These are phyloP conservation scores for Drosophila kokeensis DNA, from an alignment of 2,888 invertebrate genomes.

Conservation along the genomic window DNA sequence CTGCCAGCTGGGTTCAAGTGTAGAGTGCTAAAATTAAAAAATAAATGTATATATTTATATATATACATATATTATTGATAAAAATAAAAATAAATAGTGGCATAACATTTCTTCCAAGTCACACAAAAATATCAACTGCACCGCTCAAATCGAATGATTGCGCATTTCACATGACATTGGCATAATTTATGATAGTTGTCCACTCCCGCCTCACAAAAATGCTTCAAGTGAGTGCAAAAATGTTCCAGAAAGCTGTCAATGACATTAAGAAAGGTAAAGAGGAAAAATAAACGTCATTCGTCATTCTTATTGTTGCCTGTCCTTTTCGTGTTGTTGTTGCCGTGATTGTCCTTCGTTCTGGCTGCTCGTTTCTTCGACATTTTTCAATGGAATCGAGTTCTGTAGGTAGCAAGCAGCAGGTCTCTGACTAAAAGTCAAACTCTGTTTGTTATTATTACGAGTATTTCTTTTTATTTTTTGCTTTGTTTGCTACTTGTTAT, in stretches of 20 bases:
- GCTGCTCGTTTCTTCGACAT: slow-evolving; percentile 22
- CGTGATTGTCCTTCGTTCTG: slow-evolving; percentile 37
- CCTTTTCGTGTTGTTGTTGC: slow-evolving; percentile 6
- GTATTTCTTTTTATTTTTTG: slow-evolving; percentile 25
- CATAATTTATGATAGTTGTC: slow-evolving; percentile 70
- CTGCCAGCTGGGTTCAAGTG: slow-evolving; percentile 58
- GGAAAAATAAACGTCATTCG: slow-evolving; percentile 62
- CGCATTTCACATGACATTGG: slow-evolving; percentile 67
- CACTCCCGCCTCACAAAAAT: slow-evolving; percentile 12
- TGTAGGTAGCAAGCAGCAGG: slow-evolving; percentile 40
- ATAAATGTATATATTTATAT: neutral
- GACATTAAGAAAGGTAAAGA: slow-evolving; percentile 52
- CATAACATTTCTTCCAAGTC: slow-evolving; percentile 45
- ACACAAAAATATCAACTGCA: slow-evolving; percentile 57
- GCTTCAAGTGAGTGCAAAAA: slow-evolving; percentile 56
- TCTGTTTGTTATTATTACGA: slow-evolving; percentile 67
- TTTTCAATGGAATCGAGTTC: slow-evolving; percentile 59
- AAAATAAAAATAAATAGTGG: slow-evolving; percentile 18
- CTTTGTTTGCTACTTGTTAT: slow-evolving; percentile 54
- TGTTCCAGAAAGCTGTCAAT: slow-evolving; percentile 62
- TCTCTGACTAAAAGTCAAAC: slow-evolving; percentile 63
- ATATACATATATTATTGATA: neutral
- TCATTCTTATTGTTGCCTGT: slow-evolving; percentile 67
- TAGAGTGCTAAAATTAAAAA: slow-evolving; percentile 44
- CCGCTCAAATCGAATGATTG: slow-evolving; percentile 56